Evolutionary conservation across 1,140 invertebrate species (phyloP).

Genomic region (Rhyacophila brunnea): DNA sequence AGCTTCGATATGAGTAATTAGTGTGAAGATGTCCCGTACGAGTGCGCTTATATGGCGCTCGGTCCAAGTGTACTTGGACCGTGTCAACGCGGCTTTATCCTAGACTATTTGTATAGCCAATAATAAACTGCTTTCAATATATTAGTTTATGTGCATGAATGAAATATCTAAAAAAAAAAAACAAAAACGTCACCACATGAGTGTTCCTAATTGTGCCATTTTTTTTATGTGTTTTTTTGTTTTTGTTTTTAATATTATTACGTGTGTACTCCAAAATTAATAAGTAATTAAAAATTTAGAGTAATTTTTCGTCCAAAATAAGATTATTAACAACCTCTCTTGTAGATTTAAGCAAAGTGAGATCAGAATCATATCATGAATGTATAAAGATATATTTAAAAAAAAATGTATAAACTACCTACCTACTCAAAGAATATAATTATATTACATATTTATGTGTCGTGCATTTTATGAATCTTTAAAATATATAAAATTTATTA

Average conservation of each 20-base stretch:
- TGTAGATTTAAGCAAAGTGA: constrained; percentile 27
- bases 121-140: no score
- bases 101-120: no score
- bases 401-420: background rate
- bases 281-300: constrained; percentile 4
- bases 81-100: no score
- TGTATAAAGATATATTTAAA: constrained; percentile 18
- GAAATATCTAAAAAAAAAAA: background rate
- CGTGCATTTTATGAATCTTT: no score
- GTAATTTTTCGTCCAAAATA: constrained; percentile 19
- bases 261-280: no score
- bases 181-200: constrained; percentile 2
- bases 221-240: background rate
- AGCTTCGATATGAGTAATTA: no score
- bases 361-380: constrained; percentile 31
- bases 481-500: background rate
- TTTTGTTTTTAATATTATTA: background rate
- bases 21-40: no score
- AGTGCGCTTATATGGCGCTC: no score
- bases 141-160: no score
- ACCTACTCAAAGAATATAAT: constrained; percentile 3
- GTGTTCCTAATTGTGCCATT: constrained; percentile 25
- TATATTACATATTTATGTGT: background rate
- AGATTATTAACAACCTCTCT: constrained; percentile 5
- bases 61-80: no score